These are phyloP conservation scores for Stegophylla sp. DNA, from an alignment of 2,888 invertebrate species.

Conservation along the genomic window DNA sequence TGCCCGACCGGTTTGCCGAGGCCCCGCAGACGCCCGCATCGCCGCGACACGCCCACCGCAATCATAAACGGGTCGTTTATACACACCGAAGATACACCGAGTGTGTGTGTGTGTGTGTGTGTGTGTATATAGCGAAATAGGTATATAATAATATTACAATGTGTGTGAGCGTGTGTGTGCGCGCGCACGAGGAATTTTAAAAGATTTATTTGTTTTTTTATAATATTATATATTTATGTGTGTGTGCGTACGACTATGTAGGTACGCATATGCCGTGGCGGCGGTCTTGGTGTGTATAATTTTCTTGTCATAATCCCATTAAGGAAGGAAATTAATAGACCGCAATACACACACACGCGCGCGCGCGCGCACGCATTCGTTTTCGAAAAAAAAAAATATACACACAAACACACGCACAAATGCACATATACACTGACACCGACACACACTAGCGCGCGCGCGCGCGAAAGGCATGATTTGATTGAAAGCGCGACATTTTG, in stretches of 20 bases:
- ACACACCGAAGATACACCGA: too few species aligned
- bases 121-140: background rate
- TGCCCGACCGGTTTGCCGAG: conserved; percentile 49
- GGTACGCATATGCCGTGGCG: background rate
- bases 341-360: background rate
- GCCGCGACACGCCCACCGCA: conserved; percentile 47
- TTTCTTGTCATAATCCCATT: conserved; percentile 59
- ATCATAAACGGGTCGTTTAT: conserved; percentile 48
- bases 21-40: conserved; percentile 33
- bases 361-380: background rate
- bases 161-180: background rate
- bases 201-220: conserved; percentile 58
- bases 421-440: background rate
- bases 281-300: conserved; percentile 34
- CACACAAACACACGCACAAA: background rate
- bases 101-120: background rate
- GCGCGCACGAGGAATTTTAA: conserved; percentile 33
- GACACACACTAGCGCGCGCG: too few species aligned
- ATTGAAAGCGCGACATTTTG: too few species aligned
- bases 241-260: background rate
- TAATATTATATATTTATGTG: conserved; percentile 30
- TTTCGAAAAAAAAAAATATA: too few species aligned
- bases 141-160: too few species aligned
- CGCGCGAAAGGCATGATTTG: too few species aligned
- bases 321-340: conserved; percentile 54